Evolutionary conservation across 1,140 invertebrate species (phyloP).

Genomic region (Zaprionus africanus): DNA sequence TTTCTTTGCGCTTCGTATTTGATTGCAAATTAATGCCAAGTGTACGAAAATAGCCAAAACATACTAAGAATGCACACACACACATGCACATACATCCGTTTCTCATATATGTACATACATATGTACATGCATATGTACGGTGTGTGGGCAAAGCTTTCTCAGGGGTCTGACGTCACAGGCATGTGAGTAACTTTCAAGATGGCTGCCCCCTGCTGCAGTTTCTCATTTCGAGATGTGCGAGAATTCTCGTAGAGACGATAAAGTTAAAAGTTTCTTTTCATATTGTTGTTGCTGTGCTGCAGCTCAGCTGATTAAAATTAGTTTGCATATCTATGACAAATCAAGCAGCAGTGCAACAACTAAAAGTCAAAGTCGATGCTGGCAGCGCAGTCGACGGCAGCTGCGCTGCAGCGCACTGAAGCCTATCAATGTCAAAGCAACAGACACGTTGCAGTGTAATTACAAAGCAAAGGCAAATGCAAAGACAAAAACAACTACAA

Average conservation of each 20-base stretch:
- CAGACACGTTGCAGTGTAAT: conserved; percentile 39
- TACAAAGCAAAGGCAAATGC: conserved; percentile 29
- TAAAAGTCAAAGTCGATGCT: conserved; percentile 62
- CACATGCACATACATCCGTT: conserved; percentile 9
- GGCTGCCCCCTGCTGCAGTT: conserved; percentile 33
- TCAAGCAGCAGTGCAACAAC: conserved; percentile 25
- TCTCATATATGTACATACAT: not conserved
- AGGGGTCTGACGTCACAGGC: conserved; percentile 45
- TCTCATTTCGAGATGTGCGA: not conserved
- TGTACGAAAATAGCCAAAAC: conserved; percentile 67
- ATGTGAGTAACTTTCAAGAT: conserved; percentile 42
- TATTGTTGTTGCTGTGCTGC: no score
- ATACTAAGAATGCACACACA: conserved; percentile 42
- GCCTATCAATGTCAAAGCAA: conserved; percentile 73
- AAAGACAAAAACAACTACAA: not conserved
- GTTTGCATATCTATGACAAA: conserved; percentile 37
- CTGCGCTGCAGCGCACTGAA: conserved; percentile 22
- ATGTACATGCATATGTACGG: not conserved
- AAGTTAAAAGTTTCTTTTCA: not conserved
- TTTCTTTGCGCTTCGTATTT: conserved; percentile 54
- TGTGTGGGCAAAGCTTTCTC: conserved; percentile 39
- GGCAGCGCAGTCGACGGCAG: conserved; percentile 15
- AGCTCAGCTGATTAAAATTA: conserved; percentile 26
- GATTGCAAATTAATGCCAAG: conserved; percentile 61
- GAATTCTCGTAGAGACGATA: not conserved